These are phyloP conservation scores for Brachypterus glaber DNA, from an alignment of 2,888 invertebrate genomes.

Conservation along the genomic window DNA sequence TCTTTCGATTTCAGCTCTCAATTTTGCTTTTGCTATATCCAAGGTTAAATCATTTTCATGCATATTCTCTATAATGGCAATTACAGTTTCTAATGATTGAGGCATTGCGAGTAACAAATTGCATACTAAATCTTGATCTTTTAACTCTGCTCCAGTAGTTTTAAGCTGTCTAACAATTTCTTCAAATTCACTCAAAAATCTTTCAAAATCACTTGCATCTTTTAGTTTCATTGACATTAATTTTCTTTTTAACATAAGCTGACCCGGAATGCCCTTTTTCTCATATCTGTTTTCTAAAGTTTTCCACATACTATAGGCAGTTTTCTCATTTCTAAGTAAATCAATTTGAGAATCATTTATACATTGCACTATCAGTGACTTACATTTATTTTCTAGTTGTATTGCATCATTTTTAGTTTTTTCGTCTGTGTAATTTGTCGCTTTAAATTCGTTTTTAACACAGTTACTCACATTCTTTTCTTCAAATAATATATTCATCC, in stretches of 20 bases:
- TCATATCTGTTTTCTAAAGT: slow-evolving; percentile 12
- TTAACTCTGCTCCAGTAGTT: slow-evolving; percentile 10
- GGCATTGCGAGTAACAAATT: slow-evolving; percentile 14
- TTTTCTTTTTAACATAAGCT: slow-evolving; percentile 13
- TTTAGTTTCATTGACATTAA: slow-evolving; percentile 10
- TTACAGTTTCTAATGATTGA: slow-evolving; percentile 18
- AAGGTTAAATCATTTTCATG: background rate
- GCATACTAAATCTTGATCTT: slow-evolving; percentile 13
- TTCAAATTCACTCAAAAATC: slow-evolving; percentile 14
- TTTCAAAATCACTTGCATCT: slow-evolving; percentile 10
- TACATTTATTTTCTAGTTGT: slow-evolving; percentile 3
- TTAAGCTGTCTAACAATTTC: slow-evolving; percentile 14
- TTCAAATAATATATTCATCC: slow-evolving; percentile 4
- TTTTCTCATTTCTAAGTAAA: slow-evolving; percentile 11
- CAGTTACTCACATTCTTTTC: slow-evolving; percentile 5
- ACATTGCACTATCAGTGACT: slow-evolving; percentile 9
- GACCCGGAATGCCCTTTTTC: slow-evolving; percentile 11
- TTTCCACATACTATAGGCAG: slow-evolving; percentile 16
- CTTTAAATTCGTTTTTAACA: slow-evolving; percentile 1
- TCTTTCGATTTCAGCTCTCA: slow-evolving; percentile 11
- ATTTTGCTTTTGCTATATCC: slow-evolving; percentile 3
- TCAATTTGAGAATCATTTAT: slow-evolving; percentile 11
- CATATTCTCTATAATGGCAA: slow-evolving; percentile 17
- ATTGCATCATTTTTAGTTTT: background rate
- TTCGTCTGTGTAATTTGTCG: background rate